Conservation (phyloP, 64 coral and sea anemone genomes). For the Cladopsammia gracilis region DNA sequence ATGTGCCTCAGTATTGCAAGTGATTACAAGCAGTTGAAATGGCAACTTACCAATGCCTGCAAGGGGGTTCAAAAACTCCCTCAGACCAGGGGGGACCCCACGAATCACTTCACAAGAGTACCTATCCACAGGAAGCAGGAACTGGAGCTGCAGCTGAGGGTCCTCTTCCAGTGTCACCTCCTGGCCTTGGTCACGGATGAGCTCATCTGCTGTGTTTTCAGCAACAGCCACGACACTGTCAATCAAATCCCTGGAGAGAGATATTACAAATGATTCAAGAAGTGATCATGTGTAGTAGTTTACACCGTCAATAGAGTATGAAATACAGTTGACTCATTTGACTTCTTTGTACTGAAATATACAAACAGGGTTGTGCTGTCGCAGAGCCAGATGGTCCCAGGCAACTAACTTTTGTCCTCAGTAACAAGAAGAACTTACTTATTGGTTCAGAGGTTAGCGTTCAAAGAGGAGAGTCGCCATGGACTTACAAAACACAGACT, state of each 20-base stretch:
- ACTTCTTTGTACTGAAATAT: no score
- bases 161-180: conserved; percentile 90
- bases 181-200: conserved; percentile 86
- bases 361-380: no score
- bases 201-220: conserved; percentile 96
- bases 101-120: conserved; percentile 95
- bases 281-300: neutral
- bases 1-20: no score
- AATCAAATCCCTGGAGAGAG: conserved; percentile 68
- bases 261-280: neutral
- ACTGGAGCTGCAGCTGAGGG: conserved; percentile 85
- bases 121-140: conserved; percentile 93
- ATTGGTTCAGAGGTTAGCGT: no score
- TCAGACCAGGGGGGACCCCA: conserved; percentile 94
- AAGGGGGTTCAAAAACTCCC: conserved; percentile 91
- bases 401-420: no score
- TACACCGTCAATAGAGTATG: neutral
- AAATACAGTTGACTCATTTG: neutral
- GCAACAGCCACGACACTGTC: conserved; percentile 82
- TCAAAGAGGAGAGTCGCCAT: no score
- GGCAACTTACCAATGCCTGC: conserved; percentile 43
- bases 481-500: no score
- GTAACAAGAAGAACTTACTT: no score
- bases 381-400: no score
- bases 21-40: neutral